Conservation (phyloP, 2,113 vertebrate species). For the Xenopus laevis region DNA sequence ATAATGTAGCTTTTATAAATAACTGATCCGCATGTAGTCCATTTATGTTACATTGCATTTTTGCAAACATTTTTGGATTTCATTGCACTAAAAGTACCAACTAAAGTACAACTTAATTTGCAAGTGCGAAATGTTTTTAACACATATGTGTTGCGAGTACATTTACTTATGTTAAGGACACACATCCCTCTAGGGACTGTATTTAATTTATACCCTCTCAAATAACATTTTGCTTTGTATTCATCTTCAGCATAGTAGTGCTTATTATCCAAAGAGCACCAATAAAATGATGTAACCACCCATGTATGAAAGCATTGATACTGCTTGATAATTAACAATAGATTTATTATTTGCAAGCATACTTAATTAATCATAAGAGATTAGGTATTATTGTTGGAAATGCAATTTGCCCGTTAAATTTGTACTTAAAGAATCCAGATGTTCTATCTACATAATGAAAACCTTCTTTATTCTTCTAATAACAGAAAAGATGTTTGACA, state of each 20-base stretch:
- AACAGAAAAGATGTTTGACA: constrained; percentile 1
- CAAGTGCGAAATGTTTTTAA: background rate
- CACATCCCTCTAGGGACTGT: background rate
- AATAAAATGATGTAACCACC: constrained; percentile 37
- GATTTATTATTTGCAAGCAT: constrained; percentile 25
- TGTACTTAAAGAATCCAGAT: constrained; percentile 34
- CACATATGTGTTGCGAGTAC: background rate
- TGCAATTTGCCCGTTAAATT: constrained; percentile 36
- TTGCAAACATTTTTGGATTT: no score
- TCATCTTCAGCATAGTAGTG: background rate
- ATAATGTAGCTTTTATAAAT: no score
- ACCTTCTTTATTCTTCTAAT: background rate
- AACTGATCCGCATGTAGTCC: no score
- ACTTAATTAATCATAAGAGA: constrained; percentile 41
- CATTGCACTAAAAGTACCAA: no score
- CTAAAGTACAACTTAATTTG: no score
- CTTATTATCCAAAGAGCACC: constrained; percentile 28
- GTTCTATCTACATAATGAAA: constrained; percentile 28
- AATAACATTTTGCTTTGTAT: constrained; percentile 20
- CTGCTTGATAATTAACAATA: constrained; percentile 41
- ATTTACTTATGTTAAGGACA: constrained; percentile 9
- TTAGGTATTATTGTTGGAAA: constrained; percentile 35
- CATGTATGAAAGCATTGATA: constrained; percentile 42
- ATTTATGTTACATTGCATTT: no score
- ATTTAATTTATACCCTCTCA: constrained; percentile 2